Percentiles rank a stretch among this genome's conserved stretches.
Evolutionary conservation across 1,140 invertebrate genomes (phyloP).

Genomic region (Tribolium madens): DNA sequence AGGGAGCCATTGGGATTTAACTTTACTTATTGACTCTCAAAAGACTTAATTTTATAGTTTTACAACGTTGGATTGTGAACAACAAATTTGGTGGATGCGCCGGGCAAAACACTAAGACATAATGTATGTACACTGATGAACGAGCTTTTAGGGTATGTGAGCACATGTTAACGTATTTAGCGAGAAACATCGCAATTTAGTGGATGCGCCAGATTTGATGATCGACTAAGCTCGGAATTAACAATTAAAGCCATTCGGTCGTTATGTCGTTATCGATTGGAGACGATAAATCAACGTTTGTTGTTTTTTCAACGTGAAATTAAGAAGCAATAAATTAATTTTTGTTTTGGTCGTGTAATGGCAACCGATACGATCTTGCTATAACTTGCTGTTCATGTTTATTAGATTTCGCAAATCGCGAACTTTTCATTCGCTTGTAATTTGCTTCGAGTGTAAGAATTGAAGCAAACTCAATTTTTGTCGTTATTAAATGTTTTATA

Average conservation of each 20-base stretch:
- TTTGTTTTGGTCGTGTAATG: not conserved
- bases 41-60: not conserved
- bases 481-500: constrained; percentile 14
- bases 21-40: not conserved
- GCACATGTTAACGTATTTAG: not conserved
- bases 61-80: too few relatives aligned
- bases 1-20: not conserved
- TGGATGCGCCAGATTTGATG: not conserved
- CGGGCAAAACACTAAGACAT: not conserved
- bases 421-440: not conserved
- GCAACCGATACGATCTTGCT: not conserved
- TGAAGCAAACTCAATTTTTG: not conserved
- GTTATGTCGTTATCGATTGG: constrained; percentile 9
- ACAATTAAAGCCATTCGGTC: not conserved
- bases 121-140: too few relatives aligned
- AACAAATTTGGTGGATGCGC: constrained; percentile 8
- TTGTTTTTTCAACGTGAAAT: constrained; percentile 1
- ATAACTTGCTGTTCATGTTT: constrained; percentile 14
- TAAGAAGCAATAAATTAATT: not conserved
- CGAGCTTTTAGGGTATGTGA: too few relatives aligned
- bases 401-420: not conserved
- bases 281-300: not conserved
- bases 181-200: not conserved
- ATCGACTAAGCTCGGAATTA: not conserved
- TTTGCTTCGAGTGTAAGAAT: not conserved